phyloP scores from a whole-genome alignment of 2,797 vertebrate genomes.

The Cossypha caffra region DNA sequence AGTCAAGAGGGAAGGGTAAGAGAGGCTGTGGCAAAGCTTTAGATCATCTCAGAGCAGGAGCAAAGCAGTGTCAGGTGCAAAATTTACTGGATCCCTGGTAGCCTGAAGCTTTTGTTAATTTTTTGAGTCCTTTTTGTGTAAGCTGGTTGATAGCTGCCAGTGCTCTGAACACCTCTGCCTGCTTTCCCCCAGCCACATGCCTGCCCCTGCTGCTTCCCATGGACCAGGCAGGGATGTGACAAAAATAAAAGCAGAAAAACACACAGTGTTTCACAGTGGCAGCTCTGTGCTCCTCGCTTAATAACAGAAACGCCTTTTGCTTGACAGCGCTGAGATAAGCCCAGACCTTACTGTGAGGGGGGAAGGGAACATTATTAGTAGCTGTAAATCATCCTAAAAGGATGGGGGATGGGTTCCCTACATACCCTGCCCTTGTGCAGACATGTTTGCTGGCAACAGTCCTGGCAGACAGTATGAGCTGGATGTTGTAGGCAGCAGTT shows the following conservation, averaged over 20 bases:
- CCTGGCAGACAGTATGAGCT: background rate
- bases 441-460: background rate
- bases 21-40: background rate
- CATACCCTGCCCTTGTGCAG: background rate
- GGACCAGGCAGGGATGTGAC: background rate
- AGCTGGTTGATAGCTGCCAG: background rate
- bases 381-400: constrained; percentile 23
- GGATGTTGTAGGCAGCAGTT: background rate
- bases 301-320: background rate
- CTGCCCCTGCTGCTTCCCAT: background rate
- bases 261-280: background rate
- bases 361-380: background rate
- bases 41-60: background rate
- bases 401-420: background rate
- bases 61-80: background rate
- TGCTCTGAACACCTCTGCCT: background rate
- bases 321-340: background rate
- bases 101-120: background rate
- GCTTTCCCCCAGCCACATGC: background rate
- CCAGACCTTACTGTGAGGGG: background rate
- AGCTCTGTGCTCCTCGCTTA: background rate
- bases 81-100: background rate
- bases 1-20: background rate
- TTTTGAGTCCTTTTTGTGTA: background rate
- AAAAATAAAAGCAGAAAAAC: background rate